These are phyloP conservation scores for Antrozous pallidus DNA, from an alignment of 2,797 vertebrate species.

Conservation along the genomic window DNA sequence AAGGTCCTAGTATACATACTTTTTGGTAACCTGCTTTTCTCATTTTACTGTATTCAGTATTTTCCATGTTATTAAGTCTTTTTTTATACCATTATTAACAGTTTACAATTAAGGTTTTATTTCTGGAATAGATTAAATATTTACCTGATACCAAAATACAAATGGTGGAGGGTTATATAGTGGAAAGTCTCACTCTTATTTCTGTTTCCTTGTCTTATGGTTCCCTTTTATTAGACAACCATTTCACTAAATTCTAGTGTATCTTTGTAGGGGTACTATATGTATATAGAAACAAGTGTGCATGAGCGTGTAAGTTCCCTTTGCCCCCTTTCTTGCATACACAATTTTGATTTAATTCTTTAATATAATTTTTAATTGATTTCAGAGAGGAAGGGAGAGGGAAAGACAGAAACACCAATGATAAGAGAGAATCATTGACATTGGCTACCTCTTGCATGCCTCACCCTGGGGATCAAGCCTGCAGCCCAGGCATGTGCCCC, in stretches of 20 bases:
- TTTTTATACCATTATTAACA: not conserved
- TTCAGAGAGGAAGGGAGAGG: no score
- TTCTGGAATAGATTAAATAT: not conserved
- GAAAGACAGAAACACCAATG: no score
- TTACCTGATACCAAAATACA: not conserved
- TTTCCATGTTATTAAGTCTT: not conserved
- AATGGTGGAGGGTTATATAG: not conserved
- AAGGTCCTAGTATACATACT: not conserved
- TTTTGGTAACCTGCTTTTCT: constrained; percentile 28
- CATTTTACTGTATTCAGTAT: not conserved
- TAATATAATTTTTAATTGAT: no score
- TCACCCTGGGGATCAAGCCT: no score
- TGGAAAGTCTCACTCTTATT: not conserved
- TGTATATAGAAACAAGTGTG: not conserved
- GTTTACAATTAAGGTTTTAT: constrained; percentile 8
- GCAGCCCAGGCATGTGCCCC: no score
- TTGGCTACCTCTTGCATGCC: no score
- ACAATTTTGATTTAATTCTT: no score
- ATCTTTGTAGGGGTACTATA: not conserved
- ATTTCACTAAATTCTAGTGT: not conserved
- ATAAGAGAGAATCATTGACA: no score
- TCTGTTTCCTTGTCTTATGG: not conserved
- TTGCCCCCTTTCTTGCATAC: not conserved
- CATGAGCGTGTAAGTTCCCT: not conserved
- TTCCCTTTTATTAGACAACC: not conserved